Conservation (phyloP, 1,140 invertebrate species). For the Drosophila pectinifera region DNA sequence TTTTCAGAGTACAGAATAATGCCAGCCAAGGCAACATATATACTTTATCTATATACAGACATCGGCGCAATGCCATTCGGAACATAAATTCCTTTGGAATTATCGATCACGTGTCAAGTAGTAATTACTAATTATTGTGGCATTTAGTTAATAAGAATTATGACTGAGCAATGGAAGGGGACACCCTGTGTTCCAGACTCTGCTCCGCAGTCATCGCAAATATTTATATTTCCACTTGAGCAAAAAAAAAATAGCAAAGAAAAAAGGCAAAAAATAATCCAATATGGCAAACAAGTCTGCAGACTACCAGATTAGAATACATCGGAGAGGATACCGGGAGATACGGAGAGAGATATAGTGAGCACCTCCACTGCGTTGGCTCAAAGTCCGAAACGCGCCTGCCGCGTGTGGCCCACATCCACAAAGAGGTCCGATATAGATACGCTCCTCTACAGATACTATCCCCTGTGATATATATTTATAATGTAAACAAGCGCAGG, state of each 20-base stretch:
- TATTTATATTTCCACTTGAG: slow-evolving; percentile 39
- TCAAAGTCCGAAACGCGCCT: slow-evolving; percentile 59
- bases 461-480: slow-evolving; percentile 45
- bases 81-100: slow-evolving; percentile 33
- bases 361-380: slow-evolving; percentile 47
- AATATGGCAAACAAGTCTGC: slow-evolving; percentile 58
- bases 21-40: slow-evolving; percentile 20
- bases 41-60: slow-evolving; percentile 11
- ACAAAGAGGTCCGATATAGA: slow-evolving; percentile 16
- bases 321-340: slow-evolving; percentile 36
- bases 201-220: slow-evolving; percentile 26
- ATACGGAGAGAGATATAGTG: not conserved
- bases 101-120: slow-evolving; percentile 31
- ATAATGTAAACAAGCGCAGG: slow-evolving; percentile 63
- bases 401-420: slow-evolving; percentile 37
- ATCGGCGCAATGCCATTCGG: slow-evolving; percentile 5
- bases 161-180: not conserved
- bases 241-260: not conserved
- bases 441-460: slow-evolving; percentile 11
- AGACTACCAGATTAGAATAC: slow-evolving; percentile 42
- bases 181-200: slow-evolving; percentile 41
- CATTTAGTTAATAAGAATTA: slow-evolving; percentile 23
- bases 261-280: slow-evolving; percentile 38
- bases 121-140: slow-evolving; percentile 26
- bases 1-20: slow-evolving; percentile 48